These are phyloP conservation scores for Dromius quadrimaculatus DNA, from an alignment of 2,888 invertebrate species.

Conservation along the genomic window DNA sequence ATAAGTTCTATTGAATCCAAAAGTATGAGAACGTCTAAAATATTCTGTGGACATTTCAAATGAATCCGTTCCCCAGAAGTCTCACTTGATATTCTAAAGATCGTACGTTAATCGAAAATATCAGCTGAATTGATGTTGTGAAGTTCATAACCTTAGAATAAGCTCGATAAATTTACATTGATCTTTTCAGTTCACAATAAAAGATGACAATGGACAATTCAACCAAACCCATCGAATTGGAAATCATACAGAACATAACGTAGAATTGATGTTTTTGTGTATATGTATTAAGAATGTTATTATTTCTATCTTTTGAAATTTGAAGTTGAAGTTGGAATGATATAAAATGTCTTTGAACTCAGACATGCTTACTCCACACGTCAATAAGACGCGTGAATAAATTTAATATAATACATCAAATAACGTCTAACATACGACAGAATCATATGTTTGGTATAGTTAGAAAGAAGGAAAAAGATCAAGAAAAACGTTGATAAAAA, in stretches of 20 bases:
- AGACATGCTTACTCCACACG: not conserved
- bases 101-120: not conserved
- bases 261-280: no score
- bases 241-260: no score
- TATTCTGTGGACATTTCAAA: no score
- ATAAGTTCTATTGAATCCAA: no score
- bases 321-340: slow-evolving; percentile 22
- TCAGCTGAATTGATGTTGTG: not conserved
- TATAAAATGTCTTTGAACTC: slow-evolving; percentile 10
- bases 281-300: no score
- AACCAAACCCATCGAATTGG: no score
- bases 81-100: not conserved
- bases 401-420: slow-evolving; percentile 33
- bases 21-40: no score
- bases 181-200: no score
- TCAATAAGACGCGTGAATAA: slow-evolving; percentile 33
- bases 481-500: slow-evolving; percentile 13
- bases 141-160: not conserved
- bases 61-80: no score
- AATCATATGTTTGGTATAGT: slow-evolving; percentile 6
- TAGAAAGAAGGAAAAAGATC: slow-evolving; percentile 10
- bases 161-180: no score
- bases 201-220: no score
- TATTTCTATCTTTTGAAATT: no score
- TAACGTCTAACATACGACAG: slow-evolving; percentile 14